phyloP scores from a whole-genome alignment of 2,113 vertebrate species.

The Xiphophorus maculatus region DNA sequence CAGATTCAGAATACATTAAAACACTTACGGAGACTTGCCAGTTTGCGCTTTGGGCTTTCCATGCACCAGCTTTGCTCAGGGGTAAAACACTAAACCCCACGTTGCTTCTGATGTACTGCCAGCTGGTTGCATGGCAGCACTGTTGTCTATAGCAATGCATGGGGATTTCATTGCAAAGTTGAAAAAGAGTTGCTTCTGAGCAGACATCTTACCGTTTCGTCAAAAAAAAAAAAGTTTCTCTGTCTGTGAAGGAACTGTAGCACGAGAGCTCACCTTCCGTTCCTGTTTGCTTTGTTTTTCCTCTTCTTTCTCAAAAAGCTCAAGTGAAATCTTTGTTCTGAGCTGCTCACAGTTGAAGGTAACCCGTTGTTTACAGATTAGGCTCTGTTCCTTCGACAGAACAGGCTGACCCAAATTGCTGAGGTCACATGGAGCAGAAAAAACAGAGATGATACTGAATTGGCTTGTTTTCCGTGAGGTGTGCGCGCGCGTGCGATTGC shows the following conservation, averaged over 20 bases:
- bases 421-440: slow-evolving; percentile 36
- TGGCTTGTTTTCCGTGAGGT: not conserved
- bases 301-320: slow-evolving; percentile 39
- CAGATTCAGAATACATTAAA: not conserved
- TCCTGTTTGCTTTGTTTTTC: not conserved
- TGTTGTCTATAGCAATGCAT: not conserved
- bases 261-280: slow-evolving; percentile 31
- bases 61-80: not conserved
- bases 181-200: not conserved
- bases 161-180: not conserved
- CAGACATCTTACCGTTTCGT: not conserved
- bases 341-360: slow-evolving; percentile 61
- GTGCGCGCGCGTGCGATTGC: slow-evolving; percentile 22
- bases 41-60: not conserved
- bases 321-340: slow-evolving; percentile 45
- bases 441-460: slow-evolving; percentile 26
- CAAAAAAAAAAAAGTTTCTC: not conserved
- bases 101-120: not conserved
- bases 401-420: slow-evolving; percentile 71
- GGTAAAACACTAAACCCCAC: not conserved
- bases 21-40: not conserved
- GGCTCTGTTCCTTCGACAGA: slow-evolving; percentile 40
- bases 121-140: not conserved
- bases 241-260: slow-evolving; percentile 12
- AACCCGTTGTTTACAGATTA: slow-evolving; percentile 71